Percentiles rank a stretch among this genome's conserved stretches.
phyloP scores from a whole-genome alignment of 2,888 invertebrate genomes.

The Caenorhabditis zanzibari region DNA sequence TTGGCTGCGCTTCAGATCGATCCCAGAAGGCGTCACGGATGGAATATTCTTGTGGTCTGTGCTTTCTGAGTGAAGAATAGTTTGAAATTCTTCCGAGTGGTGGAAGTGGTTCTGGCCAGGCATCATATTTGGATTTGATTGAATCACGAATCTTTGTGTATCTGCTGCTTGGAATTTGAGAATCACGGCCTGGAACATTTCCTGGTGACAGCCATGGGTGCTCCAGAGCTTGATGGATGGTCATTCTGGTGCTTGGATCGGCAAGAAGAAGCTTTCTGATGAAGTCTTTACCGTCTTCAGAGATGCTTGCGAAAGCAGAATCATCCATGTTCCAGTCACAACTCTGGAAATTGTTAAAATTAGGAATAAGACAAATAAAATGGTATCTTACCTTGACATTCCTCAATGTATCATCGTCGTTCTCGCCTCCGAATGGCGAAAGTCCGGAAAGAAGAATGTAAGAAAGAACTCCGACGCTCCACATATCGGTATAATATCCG shows the following conservation, averaged over 20 bases:
- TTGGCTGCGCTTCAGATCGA: slow-evolving; percentile 92
- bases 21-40: slow-evolving; percentile 91
- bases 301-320: slow-evolving; percentile 94
- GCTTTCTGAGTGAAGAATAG: slow-evolving; percentile 95
- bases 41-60: slow-evolving; percentile 93
- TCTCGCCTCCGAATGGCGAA: slow-evolving; percentile 99
- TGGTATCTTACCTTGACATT: slow-evolving; percentile 90
- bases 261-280: slow-evolving; percentile 93
- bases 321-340: slow-evolving; percentile 99
- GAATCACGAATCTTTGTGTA: slow-evolving; percentile 93
- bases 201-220: slow-evolving; percentile 93
- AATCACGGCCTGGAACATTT: slow-evolving; percentile 78
- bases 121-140: slow-evolving; percentile 88
- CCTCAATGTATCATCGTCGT: slow-evolving; percentile 97
- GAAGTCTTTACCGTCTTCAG: slow-evolving; percentile 98
- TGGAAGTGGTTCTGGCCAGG: slow-evolving; percentile 88
- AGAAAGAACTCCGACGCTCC: slow-evolving; percentile 98
- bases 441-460: slow-evolving; percentile 98
- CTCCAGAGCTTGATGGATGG: slow-evolving; percentile 95
- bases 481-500: slow-evolving; percentile 99
- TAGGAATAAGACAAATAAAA: background rate
- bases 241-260: slow-evolving; percentile 97
- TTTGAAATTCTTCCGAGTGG: slow-evolving; percentile 98
- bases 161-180: slow-evolving; percentile 90
- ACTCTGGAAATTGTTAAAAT: slow-evolving; percentile 83